phyloP scores from a whole-genome alignment of 2,888 invertebrate species.

The Encarsia formosa region DNA sequence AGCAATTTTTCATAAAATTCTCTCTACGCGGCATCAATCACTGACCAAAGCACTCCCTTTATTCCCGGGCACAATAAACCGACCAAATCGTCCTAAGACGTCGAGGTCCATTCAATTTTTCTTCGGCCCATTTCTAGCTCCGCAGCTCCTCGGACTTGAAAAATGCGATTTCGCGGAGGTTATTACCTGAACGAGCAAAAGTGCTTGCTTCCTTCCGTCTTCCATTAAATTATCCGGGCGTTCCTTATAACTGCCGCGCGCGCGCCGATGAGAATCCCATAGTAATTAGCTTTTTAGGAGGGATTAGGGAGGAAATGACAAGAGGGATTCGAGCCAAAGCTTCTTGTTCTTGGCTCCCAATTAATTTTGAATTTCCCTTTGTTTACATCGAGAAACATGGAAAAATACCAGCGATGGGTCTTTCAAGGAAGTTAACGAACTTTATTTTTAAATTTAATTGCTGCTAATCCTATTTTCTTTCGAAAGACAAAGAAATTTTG shows the following conservation, averaged over 20 bases:
- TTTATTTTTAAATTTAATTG: neutral
- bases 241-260: conserved; percentile 6
- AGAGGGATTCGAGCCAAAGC: neutral
- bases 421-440: no score
- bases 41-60: no score
- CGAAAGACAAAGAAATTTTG: no score
- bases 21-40: no score
- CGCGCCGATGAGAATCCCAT: conserved; percentile 10
- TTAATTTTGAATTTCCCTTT: conserved; percentile 7
- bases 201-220: conserved; percentile 1
- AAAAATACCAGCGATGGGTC: no score
- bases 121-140: neutral
- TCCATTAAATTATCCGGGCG: conserved; percentile 8
- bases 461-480: no score
- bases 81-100: no score
- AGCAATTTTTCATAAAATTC: no score
- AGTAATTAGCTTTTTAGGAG: conserved; percentile 20
- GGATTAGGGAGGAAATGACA: conserved; percentile 16
- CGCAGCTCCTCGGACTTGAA: conserved; percentile 1
- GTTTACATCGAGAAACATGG: conserved; percentile 16
- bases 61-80: no score
- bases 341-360: neutral
- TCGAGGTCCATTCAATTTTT: conserved; percentile 14
- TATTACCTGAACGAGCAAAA: neutral
- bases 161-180: conserved; percentile 1